phyloP scores from a whole-genome alignment of 2,888 invertebrate species.

The Notodonta dromedarius region DNA sequence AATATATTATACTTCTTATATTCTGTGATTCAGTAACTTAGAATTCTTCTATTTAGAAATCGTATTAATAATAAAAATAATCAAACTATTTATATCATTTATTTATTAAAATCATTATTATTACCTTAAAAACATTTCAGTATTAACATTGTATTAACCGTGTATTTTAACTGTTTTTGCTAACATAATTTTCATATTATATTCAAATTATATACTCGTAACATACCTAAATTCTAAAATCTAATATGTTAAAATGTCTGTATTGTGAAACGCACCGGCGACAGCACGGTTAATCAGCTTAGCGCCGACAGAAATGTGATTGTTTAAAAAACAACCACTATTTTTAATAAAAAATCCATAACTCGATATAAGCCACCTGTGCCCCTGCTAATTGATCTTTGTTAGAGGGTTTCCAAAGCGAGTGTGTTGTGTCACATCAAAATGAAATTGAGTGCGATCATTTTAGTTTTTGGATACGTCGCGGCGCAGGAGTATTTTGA shows the following conservation, averaged over 20 bases:
- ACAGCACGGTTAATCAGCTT: conserved; percentile 53
- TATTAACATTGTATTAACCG: no score
- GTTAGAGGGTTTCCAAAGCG: conserved; percentile 16
- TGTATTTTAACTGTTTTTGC: no score
- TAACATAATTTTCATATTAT: no score
- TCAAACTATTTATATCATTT: no score
- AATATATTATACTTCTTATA: no score
- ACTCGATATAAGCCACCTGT: conserved; percentile 66
- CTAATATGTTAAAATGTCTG: neutral
- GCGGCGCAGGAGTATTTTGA: conserved; percentile 55
- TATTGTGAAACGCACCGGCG: conserved; percentile 12
- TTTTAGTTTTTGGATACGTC: conserved; percentile 43
- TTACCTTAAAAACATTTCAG: no score
- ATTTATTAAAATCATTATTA: no score
- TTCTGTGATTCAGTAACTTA: no score
- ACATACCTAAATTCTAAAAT: neutral
- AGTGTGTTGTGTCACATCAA: conserved; percentile 31
- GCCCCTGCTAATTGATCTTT: conserved; percentile 17
- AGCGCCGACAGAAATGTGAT: conserved; percentile 59
- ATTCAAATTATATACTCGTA: no score
- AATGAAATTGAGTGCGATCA: conserved; percentile 31
- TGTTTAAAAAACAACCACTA: conserved; percentile 47
- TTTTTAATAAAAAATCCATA: conserved; percentile 36
- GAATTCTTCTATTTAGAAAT: no score
- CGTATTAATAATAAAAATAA: no score